A percentile compares a stretch with the other conserved stretches of the same genome.
Evolutionary conservation across 2,113 vertebrate species (phyloP).

Genomic region (Chaetodon trifascialis): DNA sequence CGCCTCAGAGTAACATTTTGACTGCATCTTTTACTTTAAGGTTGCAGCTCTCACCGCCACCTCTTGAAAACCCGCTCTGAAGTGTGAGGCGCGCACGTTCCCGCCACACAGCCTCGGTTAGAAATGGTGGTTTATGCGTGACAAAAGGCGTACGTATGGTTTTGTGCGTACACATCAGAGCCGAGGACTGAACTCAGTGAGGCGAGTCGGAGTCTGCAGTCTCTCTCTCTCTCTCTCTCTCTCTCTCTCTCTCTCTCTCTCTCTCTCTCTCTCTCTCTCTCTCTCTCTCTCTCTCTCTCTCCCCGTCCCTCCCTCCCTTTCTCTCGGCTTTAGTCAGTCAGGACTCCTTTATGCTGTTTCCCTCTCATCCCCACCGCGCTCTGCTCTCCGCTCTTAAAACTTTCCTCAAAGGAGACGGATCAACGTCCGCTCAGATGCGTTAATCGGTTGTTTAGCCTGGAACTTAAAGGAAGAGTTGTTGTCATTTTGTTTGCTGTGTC

Average conservation of each 20-base stretch:
- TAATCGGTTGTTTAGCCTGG: too few species aligned
- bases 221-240: conserved; percentile 22
- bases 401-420: conserved; percentile 31
- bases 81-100: too few species aligned
- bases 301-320: not conserved
- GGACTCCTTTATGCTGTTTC: not conserved
- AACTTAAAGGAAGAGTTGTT: conserved; percentile 1
- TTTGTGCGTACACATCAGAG: too few species aligned
- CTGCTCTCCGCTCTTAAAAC: conserved; percentile 34
- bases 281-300: not conserved
- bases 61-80: too few species aligned
- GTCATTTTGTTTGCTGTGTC: not conserved
- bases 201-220: conserved; percentile 48
- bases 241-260: not conserved
- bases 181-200: conserved; percentile 5
- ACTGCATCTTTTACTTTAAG: too few species aligned
- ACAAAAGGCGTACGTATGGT: too few species aligned
- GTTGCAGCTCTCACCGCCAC: too few species aligned
- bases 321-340: not conserved
- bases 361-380: conserved; percentile 17
- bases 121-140: too few species aligned
- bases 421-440: too few species aligned
- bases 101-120: too few species aligned
- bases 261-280: not conserved
- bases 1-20: too few species aligned